Percentiles rank a stretch among this genome's conserved stretches.
phyloP scores from a whole-genome alignment of 2,113 vertebrate species.

The Bettongia penicillata region DNA sequence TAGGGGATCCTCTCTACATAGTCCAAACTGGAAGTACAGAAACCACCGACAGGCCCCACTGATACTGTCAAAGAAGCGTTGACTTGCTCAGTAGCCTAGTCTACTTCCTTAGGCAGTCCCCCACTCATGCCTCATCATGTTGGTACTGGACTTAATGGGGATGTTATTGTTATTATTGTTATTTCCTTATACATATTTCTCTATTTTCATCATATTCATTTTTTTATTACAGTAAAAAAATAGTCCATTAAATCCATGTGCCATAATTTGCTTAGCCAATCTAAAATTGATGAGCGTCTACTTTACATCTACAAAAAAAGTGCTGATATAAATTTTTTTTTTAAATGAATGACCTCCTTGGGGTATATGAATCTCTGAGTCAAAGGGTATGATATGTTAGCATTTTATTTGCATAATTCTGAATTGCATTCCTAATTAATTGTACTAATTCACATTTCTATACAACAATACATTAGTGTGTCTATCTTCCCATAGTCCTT shows the following conservation, averaged over 20 bases:
- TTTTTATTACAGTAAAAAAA: not conserved
- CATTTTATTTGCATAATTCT: not conserved
- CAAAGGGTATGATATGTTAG: not conserved
- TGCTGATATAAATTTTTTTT: not conserved
- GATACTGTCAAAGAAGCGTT: not conserved
- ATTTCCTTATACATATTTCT: not conserved
- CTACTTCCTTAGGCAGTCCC: not conserved
- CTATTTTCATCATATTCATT: not conserved
- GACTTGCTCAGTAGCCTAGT: not conserved
- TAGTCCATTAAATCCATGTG: not conserved
- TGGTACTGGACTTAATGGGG: not conserved
- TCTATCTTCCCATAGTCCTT: not conserved
- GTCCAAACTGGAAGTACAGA: not conserved
- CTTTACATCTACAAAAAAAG: not conserved
- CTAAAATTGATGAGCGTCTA: not conserved
- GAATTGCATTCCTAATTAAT: not conserved
- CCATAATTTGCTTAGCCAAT: not conserved
- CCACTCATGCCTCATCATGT: not conserved
- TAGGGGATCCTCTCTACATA: not conserved
- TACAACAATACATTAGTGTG: not conserved
- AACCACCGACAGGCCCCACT: not conserved
- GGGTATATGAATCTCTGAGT: not conserved
- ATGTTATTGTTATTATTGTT: not conserved
- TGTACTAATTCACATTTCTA: not conserved
- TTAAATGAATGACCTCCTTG: not conserved